These are phyloP conservation scores for Mesorhabditis belari DNA, from an alignment of 2,888 invertebrate genomes.

Conservation along the genomic window DNA sequence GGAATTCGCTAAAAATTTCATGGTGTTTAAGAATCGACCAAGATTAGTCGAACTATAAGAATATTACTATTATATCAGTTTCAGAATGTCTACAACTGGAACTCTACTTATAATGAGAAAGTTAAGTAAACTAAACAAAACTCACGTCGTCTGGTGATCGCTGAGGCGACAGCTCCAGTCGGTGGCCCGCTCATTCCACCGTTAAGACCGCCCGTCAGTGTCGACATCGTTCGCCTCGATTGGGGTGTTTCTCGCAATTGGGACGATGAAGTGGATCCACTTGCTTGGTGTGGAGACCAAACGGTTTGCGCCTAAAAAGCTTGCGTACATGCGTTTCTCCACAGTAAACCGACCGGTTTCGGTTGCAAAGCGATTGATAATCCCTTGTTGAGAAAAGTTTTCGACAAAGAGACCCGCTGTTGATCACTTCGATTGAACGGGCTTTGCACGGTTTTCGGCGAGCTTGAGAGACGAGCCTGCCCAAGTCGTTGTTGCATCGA, in stretches of 20 bases:
- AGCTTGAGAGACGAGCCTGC: neutral
- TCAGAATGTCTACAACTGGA: no score
- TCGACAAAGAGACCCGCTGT: neutral
- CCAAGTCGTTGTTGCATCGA: neutral
- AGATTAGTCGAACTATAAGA: no score
- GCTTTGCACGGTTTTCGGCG: neutral
- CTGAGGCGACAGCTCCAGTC: neutral
- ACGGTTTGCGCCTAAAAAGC: neutral
- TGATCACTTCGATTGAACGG: neutral
- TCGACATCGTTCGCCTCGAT: neutral
- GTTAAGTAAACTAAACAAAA: no score
- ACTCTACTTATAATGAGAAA: no score
- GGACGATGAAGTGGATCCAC: no score
- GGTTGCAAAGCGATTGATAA: neutral
- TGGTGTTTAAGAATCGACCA: no score
- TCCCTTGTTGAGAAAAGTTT: neutral
- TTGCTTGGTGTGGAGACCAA: neutral
- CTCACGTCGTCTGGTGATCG: neutral
- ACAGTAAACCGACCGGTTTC: neutral
- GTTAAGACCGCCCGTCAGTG: neutral
- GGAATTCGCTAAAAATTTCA: no score
- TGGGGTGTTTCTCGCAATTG: no score
- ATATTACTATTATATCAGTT: no score
- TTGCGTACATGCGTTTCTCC: neutral
- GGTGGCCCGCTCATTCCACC: neutral